Evolutionary conservation across 2,113 vertebrate species (phyloP), one percentile per base, ranked within the genome.

Genomic region (Phyllopteryx taeniolatus): DNA sequence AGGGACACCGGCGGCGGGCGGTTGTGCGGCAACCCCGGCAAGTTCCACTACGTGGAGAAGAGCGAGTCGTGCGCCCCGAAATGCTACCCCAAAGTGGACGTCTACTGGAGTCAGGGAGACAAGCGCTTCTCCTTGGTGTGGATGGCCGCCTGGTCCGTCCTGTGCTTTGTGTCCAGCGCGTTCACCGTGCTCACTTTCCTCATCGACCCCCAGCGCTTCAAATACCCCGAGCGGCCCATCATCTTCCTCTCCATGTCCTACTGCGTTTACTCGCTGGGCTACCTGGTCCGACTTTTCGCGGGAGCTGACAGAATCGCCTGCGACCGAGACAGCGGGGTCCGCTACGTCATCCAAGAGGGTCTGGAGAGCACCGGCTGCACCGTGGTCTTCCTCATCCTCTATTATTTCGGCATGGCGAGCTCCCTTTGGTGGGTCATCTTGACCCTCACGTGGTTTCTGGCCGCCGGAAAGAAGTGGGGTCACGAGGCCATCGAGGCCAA

Each of bases 181-280:
- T 99, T 99, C 89, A 99, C 98, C 0, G 96, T 98, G 11, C 95
- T 99, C 76, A 99, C 98, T 31, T 99, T 99, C 75, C 94, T 99
- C 71, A 92, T 98, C 0, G 96, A 99, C 81, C 97, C 97, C 0
- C 94, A 95, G 78, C 94, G 98, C 22, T 99, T 99, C 92, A 94
- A 94, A 80, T 99, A 99, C 91, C 98, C 98, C 0, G 97, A 99
- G 92, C 93, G 97, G 80, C 98, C 98, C 70, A 98, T 99, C 82
- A 96, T 99, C 90, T 99, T 99, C 90, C 94, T 98, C 0, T 98
- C 98, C 2, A 96, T 99, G 96, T 99, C 97, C 86, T 99, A 98
- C 94, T 98, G 96, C 6, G 96, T 97, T 73, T 98, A 98, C 88
- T 98, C 98, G 0, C 90, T 96, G 89, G 98, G 97, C 22, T 99